Evolutionary conservation across 2,888 invertebrate species (phyloP).

Genomic region (Dermolepida albohirtum): DNA sequence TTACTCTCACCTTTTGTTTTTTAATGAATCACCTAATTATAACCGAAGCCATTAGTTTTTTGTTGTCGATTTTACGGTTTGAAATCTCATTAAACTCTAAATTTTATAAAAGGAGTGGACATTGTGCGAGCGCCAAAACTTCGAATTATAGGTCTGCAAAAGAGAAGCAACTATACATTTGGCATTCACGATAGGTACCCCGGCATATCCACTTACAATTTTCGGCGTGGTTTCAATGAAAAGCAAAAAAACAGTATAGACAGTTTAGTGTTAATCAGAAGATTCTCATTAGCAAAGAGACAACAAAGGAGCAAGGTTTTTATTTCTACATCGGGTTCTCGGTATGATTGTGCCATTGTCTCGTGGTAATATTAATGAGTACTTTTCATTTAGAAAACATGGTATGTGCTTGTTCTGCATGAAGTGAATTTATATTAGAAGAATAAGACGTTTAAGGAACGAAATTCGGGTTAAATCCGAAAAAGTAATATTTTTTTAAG

Average conservation of each 20-base stretch:
- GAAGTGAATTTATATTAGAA: slow-evolving; percentile 34
- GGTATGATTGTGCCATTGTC: slow-evolving; percentile 33
- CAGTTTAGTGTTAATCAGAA: slow-evolving; percentile 46
- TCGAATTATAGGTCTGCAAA: neutral
- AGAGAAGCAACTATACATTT: slow-evolving; percentile 10
- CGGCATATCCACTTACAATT: slow-evolving; percentile 10
- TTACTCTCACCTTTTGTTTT: neutral
- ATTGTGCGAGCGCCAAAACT: neutral
- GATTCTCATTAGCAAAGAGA: slow-evolving; percentile 50
- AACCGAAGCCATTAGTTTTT: neutral
- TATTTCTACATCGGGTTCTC: slow-evolving; percentile 22
- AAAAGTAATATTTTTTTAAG: neutral
- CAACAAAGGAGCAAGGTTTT: slow-evolving; percentile 47
- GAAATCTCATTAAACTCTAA: slow-evolving; percentile 33
- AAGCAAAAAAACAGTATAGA: slow-evolving; percentile 9
- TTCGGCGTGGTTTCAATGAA: slow-evolving; percentile 20
- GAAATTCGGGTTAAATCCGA: slow-evolving; percentile 8
- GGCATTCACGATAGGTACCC: slow-evolving; percentile 9
- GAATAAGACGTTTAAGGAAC: neutral
- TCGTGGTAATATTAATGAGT: slow-evolving; percentile 31
- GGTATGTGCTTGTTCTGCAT: slow-evolving; percentile 10
- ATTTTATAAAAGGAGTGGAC: neutral
- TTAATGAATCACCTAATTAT: neutral
- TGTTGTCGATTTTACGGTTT: slow-evolving; percentile 28
- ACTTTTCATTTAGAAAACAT: slow-evolving; percentile 32